These are phyloP conservation scores for Platysteira castanea DNA, from an alignment of 2,113 vertebrate genomes.

Conservation along the genomic window DNA sequence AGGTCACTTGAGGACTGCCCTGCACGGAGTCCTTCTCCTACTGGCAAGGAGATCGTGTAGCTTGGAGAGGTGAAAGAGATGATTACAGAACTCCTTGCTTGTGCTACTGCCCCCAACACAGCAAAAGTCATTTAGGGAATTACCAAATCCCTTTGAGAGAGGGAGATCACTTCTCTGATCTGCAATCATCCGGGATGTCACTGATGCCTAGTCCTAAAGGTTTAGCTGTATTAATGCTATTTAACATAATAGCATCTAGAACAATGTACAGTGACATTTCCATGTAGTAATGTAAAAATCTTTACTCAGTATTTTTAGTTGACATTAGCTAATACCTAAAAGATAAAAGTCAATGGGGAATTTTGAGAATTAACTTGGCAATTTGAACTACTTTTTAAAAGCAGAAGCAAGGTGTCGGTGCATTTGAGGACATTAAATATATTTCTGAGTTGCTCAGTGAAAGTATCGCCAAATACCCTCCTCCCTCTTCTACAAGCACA, in stretches of 20 bases:
- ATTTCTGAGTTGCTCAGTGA: neutral
- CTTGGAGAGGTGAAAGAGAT: neutral
- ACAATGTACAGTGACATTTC: neutral
- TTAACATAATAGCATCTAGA: neutral
- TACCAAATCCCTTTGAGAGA: neutral
- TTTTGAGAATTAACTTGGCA: neutral
- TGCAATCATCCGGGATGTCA: neutral
- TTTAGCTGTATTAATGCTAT: neutral
- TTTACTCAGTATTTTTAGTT: neutral
- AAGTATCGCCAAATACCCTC: neutral
- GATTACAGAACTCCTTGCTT: neutral
- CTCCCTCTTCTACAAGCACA: neutral
- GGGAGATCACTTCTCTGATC: neutral
- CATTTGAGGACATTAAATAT: neutral
- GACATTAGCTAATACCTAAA: neutral
- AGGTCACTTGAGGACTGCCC: neutral
- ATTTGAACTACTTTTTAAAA: constrained; percentile 1
- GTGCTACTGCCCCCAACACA: neutral
- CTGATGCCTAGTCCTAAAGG: neutral
- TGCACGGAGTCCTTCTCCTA: neutral
- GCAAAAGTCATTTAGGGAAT: neutral
- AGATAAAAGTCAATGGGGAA: neutral
- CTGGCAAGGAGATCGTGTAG: neutral
- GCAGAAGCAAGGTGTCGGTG: neutral
- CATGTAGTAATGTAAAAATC: neutral